phyloP scores from a whole-genome alignment of 2,113 vertebrate genomes.

The Phylloscopus trochiloides region DNA sequence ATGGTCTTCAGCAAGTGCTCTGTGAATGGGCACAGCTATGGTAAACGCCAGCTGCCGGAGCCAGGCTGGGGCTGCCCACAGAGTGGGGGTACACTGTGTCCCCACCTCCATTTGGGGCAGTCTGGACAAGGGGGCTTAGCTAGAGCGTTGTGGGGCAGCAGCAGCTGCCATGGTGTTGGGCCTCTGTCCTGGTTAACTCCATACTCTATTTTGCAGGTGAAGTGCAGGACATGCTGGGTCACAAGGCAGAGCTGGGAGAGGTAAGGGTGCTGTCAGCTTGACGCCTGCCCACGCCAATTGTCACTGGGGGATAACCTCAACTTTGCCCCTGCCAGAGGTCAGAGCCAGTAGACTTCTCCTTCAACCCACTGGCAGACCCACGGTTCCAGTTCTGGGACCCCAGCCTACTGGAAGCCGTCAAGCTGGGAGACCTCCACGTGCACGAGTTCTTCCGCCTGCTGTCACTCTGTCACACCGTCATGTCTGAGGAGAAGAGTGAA shows the following conservation, averaged over 20 bases:
- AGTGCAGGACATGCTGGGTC: conserved; percentile 74
- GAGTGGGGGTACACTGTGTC: background rate
- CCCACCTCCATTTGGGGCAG: background rate
- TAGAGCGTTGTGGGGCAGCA: fast-evolving
- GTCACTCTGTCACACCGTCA: conserved; percentile 91
- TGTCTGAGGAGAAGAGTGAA: conserved; percentile 88
- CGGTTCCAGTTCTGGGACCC: conserved; percentile 88
- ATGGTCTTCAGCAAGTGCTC: conserved; percentile 96
- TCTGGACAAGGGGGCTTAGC: background rate
- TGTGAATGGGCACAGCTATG: conserved; percentile 83
- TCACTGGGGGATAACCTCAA: fast-evolving
- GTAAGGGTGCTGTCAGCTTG: conserved; percentile 1
- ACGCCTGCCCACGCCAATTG: fast-evolving
- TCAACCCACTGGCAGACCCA: conserved; percentile 85
- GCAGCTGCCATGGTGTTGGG: background rate
- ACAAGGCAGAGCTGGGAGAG: conserved; percentile 77
- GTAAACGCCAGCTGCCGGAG: conserved; percentile 22
- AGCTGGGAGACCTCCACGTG: conserved; percentile 78
- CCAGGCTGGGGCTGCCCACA: background rate
- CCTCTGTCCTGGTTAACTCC: background rate
- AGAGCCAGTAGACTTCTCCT: conserved; percentile 85
- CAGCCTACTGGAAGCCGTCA: conserved; percentile 84
- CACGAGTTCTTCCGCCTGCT: conserved; percentile 93
- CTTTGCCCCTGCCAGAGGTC: conserved; percentile 51
- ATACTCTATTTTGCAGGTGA: conserved; percentile 75